phyloP scores from a whole-genome alignment of 2,113 vertebrate species.

The Callithrix jacchus region DNA sequence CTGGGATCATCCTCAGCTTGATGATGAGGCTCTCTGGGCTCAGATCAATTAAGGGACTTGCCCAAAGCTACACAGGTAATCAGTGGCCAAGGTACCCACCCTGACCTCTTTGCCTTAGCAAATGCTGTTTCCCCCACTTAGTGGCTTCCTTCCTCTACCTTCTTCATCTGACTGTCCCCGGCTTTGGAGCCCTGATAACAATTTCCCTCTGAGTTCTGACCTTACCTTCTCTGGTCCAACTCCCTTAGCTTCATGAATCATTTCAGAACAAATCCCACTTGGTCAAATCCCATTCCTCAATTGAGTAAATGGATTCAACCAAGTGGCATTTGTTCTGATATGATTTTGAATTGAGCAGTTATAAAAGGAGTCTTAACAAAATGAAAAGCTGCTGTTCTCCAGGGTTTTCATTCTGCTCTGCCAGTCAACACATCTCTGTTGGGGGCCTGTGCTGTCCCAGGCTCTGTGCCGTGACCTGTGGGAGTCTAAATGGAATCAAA shows the following conservation, averaged over 20 bases:
- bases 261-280: not conserved
- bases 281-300: not conserved
- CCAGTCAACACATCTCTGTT: not conserved
- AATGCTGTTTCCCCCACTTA: not conserved
- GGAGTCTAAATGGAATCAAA: not conserved
- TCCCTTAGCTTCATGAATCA: not conserved
- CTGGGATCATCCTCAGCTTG: not conserved
- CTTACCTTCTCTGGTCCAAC: not conserved
- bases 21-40: not conserved
- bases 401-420: not conserved
- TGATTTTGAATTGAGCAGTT: not conserved
- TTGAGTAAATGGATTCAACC: not conserved
- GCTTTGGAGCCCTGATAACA: too few relatives aligned
- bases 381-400: not conserved
- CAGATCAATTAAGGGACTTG: not conserved
- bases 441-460: not conserved
- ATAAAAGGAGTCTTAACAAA: not conserved
- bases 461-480: not conserved
- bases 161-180: not conserved
- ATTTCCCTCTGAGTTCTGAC: not conserved
- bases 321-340: not conserved
- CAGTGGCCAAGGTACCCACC: not conserved
- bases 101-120: fast-evolving
- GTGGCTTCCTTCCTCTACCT: too few relatives aligned
- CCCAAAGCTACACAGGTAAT: not conserved